Percentiles rank a stretch among this genome's conserved stretches.
Evolutionary conservation across 2,113 vertebrate species (phyloP).

Genomic region (Atlantisia rogersi): DNA sequence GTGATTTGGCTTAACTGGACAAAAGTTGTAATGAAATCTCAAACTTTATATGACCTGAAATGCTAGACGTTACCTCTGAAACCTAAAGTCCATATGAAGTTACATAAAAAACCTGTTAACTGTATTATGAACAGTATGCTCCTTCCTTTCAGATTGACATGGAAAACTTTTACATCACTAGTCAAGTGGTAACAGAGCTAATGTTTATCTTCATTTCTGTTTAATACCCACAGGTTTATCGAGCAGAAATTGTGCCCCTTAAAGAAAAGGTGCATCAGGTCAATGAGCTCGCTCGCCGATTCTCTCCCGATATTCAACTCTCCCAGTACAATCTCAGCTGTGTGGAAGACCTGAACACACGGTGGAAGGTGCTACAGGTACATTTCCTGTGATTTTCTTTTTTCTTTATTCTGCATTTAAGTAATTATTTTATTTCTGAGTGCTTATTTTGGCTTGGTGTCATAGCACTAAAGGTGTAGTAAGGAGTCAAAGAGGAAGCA

Average conservation of each 20-base stretch:
- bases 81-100: not conserved
- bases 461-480: not conserved
- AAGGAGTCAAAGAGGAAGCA: not conserved
- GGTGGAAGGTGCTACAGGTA: conserved; percentile 97
- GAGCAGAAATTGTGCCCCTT: conserved; percentile 87
- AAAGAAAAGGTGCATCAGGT: conserved; percentile 89
- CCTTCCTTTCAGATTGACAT: not conserved
- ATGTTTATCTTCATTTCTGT: not conserved
- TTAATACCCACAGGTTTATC: conserved; percentile 81
- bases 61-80: not conserved
- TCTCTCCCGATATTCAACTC: conserved; percentile 85
- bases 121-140: accelerated
- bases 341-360: conserved; percentile 90
- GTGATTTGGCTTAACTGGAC: not conserved
- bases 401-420: not conserved
- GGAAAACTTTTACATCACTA: not conserved
- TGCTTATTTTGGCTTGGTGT: not conserved
- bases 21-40: not conserved
- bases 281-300: conserved; percentile 87
- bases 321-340: conserved; percentile 88
- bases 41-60: not conserved
- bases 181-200: not conserved
- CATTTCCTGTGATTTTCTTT: not conserved
- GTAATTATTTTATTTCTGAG: not conserved
- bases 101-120: not conserved